Conservation (phyloP, 2,888 invertebrate species). For the Eilema griseolum region DNA sequence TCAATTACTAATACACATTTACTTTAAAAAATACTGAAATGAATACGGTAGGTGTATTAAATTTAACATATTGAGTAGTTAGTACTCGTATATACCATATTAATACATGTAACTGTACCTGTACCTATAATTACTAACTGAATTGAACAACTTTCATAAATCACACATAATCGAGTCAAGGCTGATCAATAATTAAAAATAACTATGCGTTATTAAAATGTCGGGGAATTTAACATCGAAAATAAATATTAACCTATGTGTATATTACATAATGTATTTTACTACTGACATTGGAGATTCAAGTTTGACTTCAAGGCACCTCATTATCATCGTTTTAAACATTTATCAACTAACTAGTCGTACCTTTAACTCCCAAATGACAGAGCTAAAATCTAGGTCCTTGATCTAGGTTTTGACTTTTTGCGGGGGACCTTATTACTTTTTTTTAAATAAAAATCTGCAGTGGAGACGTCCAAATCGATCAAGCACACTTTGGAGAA, state of each 20-base stretch:
- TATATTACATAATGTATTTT: background rate
- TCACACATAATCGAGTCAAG: slow-evolving; percentile 13
- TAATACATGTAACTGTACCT: background rate
- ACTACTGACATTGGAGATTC: background rate
- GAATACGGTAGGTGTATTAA: background rate
- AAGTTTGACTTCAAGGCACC: background rate
- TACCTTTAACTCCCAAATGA: no score
- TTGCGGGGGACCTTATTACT: no score
- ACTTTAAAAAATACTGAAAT: background rate
- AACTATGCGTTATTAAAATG: background rate
- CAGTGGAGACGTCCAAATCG: no score
- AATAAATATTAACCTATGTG: background rate
- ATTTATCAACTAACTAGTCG: background rate
- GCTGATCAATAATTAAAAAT: slow-evolving; percentile 9
- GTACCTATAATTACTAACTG: background rate
- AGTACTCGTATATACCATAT: background rate
- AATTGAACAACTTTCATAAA: slow-evolving; percentile 2
- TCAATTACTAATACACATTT: no score
- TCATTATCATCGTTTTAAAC: background rate
- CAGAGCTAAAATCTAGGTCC: no score
- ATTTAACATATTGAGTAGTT: background rate
- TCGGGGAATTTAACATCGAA: background rate
- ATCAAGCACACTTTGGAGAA: no score
- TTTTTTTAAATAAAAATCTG: no score
- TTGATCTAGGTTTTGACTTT: no score